These are phyloP conservation scores for Trichonephila clavipes DNA, from an alignment of 1,140 invertebrate genomes.

Conservation along the genomic window DNA sequence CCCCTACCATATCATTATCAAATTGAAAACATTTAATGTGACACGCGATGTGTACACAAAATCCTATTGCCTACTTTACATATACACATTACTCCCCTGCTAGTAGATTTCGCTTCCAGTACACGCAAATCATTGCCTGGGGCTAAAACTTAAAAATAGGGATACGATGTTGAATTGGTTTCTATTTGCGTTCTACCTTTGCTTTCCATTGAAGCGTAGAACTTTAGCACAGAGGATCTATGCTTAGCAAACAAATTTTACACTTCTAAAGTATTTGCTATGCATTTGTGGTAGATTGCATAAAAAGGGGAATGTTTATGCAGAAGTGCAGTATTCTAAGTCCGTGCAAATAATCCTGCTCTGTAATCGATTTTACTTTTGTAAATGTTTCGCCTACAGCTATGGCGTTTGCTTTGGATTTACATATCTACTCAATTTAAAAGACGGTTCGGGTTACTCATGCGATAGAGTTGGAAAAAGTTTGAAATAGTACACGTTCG, in stretches of 20 bases:
- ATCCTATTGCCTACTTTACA: neutral
- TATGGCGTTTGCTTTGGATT: neutral
- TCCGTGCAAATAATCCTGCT: neutral
- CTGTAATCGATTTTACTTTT: slow-evolving; percentile 17
- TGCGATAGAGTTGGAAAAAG: neutral
- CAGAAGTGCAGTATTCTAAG: neutral
- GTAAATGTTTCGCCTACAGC: neutral
- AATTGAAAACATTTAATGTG: neutral
- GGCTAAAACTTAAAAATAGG: neutral
- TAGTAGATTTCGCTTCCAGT: neutral
- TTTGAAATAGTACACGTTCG: too few species aligned
- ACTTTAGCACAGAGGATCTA: neutral
- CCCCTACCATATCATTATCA: neutral
- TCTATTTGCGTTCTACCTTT: neutral
- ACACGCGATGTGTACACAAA: neutral
- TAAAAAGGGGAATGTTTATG: neutral
- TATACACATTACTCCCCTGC: neutral
- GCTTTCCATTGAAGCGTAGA: neutral
- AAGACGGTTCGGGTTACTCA: neutral
- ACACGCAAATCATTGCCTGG: neutral
- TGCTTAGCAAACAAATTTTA: neutral
- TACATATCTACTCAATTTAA: slow-evolving; percentile 9
- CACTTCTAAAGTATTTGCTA: slow-evolving; percentile 17
- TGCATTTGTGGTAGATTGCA: neutral
- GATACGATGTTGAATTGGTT: slow-evolving; percentile 3